Evolutionary conservation across 2,113 vertebrate species (phyloP).

Genomic region (Brachyhypopomus occidentalis): DNA sequence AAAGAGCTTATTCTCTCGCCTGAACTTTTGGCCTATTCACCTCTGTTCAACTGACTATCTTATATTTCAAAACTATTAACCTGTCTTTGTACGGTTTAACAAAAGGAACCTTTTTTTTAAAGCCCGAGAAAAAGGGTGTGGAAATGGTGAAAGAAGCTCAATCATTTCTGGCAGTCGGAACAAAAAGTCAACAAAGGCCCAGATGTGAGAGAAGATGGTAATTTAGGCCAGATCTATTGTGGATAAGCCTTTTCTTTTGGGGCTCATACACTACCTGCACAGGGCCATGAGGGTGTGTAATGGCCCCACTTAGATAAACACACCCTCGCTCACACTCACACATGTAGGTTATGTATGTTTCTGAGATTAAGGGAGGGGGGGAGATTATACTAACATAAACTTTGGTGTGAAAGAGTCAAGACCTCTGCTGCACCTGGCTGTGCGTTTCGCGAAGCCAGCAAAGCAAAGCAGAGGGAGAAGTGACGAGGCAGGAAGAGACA

Average conservation of each 20-base stretch:
- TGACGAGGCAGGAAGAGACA: slow-evolving; percentile 52
- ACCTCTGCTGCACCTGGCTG: neutral
- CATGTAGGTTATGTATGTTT: neutral
- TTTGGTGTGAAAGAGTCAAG: neutral
- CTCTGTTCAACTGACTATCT: slow-evolving; percentile 80
- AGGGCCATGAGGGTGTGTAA: slow-evolving; percentile 73
- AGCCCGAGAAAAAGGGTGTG: slow-evolving; percentile 56
- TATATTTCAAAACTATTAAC: slow-evolving; percentile 77
- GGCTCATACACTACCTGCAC: slow-evolving; percentile 80
- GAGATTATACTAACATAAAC: neutral
- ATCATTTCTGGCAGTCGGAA: slow-evolving; percentile 82
- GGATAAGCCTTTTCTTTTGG: slow-evolving; percentile 83
- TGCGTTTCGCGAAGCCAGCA: neutral
- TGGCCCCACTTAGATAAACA: slow-evolving; percentile 65
- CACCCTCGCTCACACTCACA: slow-evolving; percentile 11
- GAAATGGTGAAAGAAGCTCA: slow-evolving; percentile 73
- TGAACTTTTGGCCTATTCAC: slow-evolving; percentile 76
- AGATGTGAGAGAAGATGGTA: slow-evolving; percentile 85
- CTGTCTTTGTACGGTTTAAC: slow-evolving; percentile 81
- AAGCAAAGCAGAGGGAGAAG: neutral
- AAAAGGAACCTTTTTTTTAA: slow-evolving; percentile 73
- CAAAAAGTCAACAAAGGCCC: slow-evolving; percentile 80
- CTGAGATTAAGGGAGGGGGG: neutral
- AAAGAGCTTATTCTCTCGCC: slow-evolving; percentile 55
- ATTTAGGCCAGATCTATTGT: slow-evolving; percentile 79